A percentile compares a stretch with the other conserved stretches of the same genome.
Conservation (phyloP, 2,888 invertebrate genomes). For the Choreutis nemorana region DNA sequence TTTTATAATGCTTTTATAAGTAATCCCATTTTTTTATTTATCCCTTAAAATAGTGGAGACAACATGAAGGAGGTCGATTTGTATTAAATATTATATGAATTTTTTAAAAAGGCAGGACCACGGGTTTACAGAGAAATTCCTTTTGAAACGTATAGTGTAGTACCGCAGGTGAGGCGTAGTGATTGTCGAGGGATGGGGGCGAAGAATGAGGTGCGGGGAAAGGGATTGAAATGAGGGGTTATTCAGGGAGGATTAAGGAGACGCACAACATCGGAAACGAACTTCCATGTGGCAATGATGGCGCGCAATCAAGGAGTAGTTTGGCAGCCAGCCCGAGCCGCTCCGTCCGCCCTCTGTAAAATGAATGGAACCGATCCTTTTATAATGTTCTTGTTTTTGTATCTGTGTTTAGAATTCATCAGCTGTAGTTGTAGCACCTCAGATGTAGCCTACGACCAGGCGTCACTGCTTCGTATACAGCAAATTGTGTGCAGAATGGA, state of each 20-base stretch:
- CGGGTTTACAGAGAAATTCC: not conserved
- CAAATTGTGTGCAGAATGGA: no score
- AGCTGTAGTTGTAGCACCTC: no score
- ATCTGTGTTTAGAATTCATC: constrained; percentile 1
- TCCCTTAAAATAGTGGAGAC: no score
- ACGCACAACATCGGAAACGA: constrained; percentile 9
- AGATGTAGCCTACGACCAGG: no score
- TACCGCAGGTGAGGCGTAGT: not conserved
- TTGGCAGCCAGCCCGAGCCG: constrained; percentile 4
- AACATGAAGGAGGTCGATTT: no score
- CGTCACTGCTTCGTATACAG: no score
- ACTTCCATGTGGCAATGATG: no score
- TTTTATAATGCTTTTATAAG: no score
- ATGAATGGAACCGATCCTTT: constrained; percentile 10
- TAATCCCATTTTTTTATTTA: no score
- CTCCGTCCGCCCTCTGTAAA: constrained; percentile 5
- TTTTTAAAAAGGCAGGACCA: no score
- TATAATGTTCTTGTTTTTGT: constrained; percentile 7
- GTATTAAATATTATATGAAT: no score
- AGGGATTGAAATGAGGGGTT: not conserved
- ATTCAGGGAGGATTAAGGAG: not conserved
- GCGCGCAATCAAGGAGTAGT: constrained; percentile 9
- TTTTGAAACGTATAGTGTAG: constrained; percentile 1
- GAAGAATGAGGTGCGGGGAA: not conserved
- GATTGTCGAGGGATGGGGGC: no score